These are phyloP conservation scores for Clupea harengus DNA, from an alignment of 2,113 vertebrate genomes.

Conservation along the genomic window DNA sequence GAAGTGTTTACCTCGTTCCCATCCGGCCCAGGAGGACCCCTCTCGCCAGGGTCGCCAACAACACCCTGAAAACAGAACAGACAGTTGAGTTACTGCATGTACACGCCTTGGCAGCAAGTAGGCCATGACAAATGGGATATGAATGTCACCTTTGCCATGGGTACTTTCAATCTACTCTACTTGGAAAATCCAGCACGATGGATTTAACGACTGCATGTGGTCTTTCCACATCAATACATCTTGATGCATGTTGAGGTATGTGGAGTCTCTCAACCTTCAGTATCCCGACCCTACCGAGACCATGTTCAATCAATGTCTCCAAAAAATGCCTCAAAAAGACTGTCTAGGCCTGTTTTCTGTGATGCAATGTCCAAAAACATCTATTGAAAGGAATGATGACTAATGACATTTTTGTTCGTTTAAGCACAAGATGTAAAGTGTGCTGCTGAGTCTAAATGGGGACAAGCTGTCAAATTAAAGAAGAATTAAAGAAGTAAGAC, in stretches of 20 bases:
- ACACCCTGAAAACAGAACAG: constrained; percentile 72
- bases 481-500: neutral
- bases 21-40: constrained; percentile 88
- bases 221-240: neutral
- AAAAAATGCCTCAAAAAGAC: neutral
- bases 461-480: neutral
- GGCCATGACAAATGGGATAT: neutral
- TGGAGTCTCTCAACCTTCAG: neutral
- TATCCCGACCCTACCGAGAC: neutral
- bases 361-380: neutral
- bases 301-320: neutral
- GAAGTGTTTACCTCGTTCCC: constrained; percentile 82
- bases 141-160: neutral
- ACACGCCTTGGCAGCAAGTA: neutral
- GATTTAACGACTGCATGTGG: neutral
- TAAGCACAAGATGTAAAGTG: neutral
- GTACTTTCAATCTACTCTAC: neutral
- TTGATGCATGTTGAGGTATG: neutral
- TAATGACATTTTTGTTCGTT: neutral
- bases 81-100: neutral
- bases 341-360: too few relatives aligned
- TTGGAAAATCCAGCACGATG: neutral
- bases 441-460: neutral
- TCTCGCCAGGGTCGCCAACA: constrained; percentile 84
- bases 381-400: neutral